Evolutionary conservation across 2,888 invertebrate genomes (phyloP), one percentile per base, ranked within the genome.

Genomic region (Conops quadrifasciatus): DNA sequence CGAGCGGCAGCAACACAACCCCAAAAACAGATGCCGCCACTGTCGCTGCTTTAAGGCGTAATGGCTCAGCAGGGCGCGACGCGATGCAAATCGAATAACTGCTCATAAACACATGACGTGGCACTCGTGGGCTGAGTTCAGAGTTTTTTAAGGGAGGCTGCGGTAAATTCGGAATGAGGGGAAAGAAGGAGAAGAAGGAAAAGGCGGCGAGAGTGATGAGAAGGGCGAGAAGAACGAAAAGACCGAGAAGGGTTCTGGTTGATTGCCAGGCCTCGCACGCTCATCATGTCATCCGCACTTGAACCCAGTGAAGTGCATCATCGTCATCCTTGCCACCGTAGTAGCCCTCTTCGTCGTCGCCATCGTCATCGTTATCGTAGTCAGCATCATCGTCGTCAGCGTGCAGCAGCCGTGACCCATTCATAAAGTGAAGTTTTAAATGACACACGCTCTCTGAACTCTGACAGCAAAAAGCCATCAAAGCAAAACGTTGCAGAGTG

Each of bases 371-470:
- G 5, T 51, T 11, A 16, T 11, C 51, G 21, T 16, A 3, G 4
- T 53, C 53, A 24, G 15, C 53, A 19, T 53, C 53, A 43, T 49
- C 30, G 28, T 65, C 16, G 28, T 51, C 43, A 36, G 19, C 36
- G 53, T 56, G 68, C 68, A 68, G 15, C 68, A 68, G 43, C 68
- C 68, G 28, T 68, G 68, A 68, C 68, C 68, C 68, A 62, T 68
- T 68, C 68, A 68, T 68, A 68, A 68, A 68, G 30, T 68, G 51
- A 68, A 68, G 60, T 36, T 68, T 68, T 62, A 68, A 68, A 62
- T 62, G 68, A 68, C 68, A 62, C 36, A 36, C 58, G 24, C 58
- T 68, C 56, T 53, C 58, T 67, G 68, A 68, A 36, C 56, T 45
- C 56, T 36, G 36, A 36, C 36, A 11, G 67, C 58, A 36, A 56